Conservation (phyloP, 2,113 vertebrate genomes). For the Ancistrus triradiatus region DNA sequence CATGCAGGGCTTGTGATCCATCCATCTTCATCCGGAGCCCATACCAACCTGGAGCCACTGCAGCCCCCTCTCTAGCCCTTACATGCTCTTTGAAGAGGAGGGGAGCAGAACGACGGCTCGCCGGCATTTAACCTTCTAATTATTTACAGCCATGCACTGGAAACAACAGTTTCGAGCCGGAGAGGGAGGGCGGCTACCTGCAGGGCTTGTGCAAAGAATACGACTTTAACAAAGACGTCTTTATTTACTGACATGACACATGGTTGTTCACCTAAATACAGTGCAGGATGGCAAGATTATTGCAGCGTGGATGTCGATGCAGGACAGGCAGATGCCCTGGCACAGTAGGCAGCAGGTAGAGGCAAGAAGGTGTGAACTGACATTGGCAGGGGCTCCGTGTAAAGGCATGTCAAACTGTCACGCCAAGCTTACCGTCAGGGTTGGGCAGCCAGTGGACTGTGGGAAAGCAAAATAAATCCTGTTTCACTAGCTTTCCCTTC, state of each 20-base stretch:
- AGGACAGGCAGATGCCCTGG: neutral
- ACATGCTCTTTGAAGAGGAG: neutral
- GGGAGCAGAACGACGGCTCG: neutral
- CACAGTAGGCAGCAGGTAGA: slow-evolving; percentile 10
- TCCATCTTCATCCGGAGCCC: slow-evolving; percentile 61
- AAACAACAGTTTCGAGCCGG: slow-evolving; percentile 1
- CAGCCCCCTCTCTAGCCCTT: slow-evolving; percentile 31
- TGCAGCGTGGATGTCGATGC: neutral
- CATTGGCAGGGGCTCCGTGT: slow-evolving; percentile 9
- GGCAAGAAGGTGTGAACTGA: slow-evolving; percentile 26
- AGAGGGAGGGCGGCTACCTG: neutral
- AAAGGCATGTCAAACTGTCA: neutral
- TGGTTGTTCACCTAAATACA: slow-evolving; percentile 10
- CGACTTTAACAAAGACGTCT: slow-evolving; percentile 11
- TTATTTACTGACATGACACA: neutral
- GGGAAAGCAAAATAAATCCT: neutral
- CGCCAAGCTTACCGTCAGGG: slow-evolving; percentile 10
- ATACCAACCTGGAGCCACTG: slow-evolving; percentile 49
- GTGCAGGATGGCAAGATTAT: slow-evolving; percentile 2
- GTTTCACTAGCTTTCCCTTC: neutral
- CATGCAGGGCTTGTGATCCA: slow-evolving; percentile 56
- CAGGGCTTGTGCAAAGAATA: neutral
- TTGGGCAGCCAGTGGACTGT: slow-evolving; percentile 11
- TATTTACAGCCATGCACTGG: slow-evolving; percentile 34
- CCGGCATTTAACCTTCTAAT: slow-evolving; percentile 42